A percentile compares a stretch with the other conserved stretches of the same genome.
These are phyloP conservation scores for Perodicticus potto DNA, from an alignment of 2,797 vertebrate genomes.

Conservation along the genomic window DNA sequence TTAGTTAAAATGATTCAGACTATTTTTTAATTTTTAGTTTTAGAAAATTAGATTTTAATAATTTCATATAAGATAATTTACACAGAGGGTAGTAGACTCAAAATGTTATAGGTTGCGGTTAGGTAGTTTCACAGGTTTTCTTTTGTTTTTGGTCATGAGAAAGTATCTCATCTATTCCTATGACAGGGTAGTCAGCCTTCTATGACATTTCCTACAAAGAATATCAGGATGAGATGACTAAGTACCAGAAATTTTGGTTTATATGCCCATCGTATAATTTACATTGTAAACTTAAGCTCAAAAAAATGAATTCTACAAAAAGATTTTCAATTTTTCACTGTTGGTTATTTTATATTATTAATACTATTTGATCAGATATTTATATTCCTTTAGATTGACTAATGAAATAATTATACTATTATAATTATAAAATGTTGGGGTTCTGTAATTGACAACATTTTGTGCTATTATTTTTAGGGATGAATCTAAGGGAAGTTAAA, in stretches of 20 bases:
- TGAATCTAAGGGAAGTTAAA: neutral
- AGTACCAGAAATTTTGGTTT: neutral
- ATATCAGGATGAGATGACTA: neutral
- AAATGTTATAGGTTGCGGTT: neutral
- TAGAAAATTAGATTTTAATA: constrained; percentile 40
- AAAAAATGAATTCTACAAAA: neutral
- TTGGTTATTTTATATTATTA: neutral
- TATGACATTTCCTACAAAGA: neutral
- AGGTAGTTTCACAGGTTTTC: neutral
- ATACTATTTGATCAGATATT: neutral
- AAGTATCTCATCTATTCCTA: neutral
- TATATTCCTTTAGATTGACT: neutral
- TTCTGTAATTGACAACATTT: constrained; percentile 15
- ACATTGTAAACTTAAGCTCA: neutral
- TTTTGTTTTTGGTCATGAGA: neutral
- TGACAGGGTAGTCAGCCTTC: neutral
- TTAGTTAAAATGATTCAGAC: neutral
- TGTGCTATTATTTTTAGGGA: neutral
- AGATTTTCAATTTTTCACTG: neutral
- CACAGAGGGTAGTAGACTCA: neutral
- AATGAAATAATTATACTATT: neutral
- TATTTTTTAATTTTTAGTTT: constrained; percentile 3
- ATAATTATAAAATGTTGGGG: neutral
- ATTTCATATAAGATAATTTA: neutral
- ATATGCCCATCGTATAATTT: neutral